A percentile compares a stretch with the other conserved stretches of the same genome.
Evolutionary conservation across 2,888 invertebrate species (phyloP).

Genomic region (Seira sanloemensis): DNA sequence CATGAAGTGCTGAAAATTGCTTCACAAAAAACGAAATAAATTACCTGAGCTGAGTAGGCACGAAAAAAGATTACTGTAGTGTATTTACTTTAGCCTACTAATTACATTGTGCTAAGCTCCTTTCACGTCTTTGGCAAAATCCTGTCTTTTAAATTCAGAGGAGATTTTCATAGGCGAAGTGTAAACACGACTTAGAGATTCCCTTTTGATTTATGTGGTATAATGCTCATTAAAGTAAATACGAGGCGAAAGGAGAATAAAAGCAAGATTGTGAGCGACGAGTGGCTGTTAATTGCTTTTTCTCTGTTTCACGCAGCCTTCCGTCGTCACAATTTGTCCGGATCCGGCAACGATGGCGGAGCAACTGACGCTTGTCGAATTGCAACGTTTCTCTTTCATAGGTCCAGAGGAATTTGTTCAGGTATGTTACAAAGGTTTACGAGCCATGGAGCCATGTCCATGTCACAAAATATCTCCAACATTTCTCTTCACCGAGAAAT

Average conservation of each 20-base stretch:
- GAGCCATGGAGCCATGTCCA: too few relatives aligned
- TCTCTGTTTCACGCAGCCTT: constrained; percentile 64
- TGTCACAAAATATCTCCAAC: too few relatives aligned
- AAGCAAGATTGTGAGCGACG: not conserved
- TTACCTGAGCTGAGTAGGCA: too few relatives aligned
- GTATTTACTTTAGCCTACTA: too few relatives aligned
- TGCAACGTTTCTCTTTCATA: constrained; percentile 94
- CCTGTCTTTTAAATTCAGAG: too few relatives aligned
- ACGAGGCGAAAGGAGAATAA: not conserved
- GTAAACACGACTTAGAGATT: constrained; percentile 4
- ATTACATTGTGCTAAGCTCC: too few relatives aligned
- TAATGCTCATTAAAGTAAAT: constrained; percentile 1
- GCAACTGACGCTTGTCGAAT: constrained; percentile 95
- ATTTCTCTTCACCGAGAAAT: not conserved
- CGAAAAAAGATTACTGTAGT: too few relatives aligned
- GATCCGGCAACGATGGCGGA: constrained; percentile 91
- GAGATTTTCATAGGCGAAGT: too few relatives aligned
- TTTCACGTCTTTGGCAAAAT: too few relatives aligned
- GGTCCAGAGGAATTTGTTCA: constrained; percentile 98
- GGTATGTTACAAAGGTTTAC: constrained; percentile 71
- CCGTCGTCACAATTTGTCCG: constrained; percentile 78
- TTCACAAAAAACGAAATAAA: too few relatives aligned
- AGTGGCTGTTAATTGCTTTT: not conserved
- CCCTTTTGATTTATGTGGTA: constrained; percentile 34
- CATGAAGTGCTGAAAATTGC: too few relatives aligned